Base-by-base conservation (phyloP, 2,888 invertebrate genomes). In the Andrena minutula region DNA sequence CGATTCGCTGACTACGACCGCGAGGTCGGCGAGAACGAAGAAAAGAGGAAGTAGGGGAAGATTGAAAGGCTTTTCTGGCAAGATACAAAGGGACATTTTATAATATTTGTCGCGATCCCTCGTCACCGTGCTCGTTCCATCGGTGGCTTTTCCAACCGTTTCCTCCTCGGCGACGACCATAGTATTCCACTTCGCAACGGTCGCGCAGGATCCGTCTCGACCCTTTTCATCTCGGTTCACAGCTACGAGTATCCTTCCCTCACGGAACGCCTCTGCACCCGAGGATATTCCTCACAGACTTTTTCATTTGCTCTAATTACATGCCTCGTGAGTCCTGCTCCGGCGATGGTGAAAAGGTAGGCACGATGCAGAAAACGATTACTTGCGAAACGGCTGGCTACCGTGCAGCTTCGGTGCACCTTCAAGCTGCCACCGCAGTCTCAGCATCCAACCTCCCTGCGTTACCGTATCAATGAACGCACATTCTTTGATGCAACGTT, bases 221-320 rank as follows among this genome's bases (percentile, higher is more conserved):
- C 74, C 71, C 76, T 80, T 81, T 76, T 51, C 72, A 64, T 68
- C 61, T 30, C 74, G 58, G 71, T 72, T 76, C 69, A 63, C 76
- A 73, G 32, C 41, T 78, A 49, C 69, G 32, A 64, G 69, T 66
- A 77, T 77, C 81, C 77, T 76, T 49, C 74, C 66, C 60, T 66
- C 53, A 58, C 20, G 20, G 60, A 70, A 70, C 69, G 47, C 65
- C 41, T 30, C 71, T 20, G 41, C 56, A 49, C 26, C 53, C 41
- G 23, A 56, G 51, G 76, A 82, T 84, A 69, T 77, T 74, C 68
- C 66, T 78, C 51, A 58, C 79, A 73, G 85, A 77, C 78, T 83
- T 85, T 79, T 84, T 84, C 85, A 83, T 84, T 83, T 86, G 73
- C 85, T 83, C 86, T 82, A 88, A 88, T 89, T 88, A 88, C 79